Conservation (phyloP, 2,113 vertebrate genomes). For the Actenoides lindsayi region DNA sequence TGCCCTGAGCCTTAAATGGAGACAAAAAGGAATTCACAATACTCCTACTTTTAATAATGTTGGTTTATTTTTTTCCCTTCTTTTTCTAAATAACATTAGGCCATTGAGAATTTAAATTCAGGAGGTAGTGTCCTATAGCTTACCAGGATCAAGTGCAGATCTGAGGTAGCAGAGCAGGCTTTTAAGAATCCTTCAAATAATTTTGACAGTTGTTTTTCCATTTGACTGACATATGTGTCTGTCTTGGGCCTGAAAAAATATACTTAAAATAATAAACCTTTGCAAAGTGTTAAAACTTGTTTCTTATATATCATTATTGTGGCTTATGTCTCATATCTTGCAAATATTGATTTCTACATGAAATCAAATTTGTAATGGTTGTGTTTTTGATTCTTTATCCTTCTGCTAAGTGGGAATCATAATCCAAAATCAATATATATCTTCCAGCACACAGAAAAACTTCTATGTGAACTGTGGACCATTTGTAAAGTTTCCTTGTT, state of each 20-base stretch:
- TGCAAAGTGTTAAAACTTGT: background rate
- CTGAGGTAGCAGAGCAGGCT: background rate
- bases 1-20: too few relatives aligned
- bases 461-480: background rate
- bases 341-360: constrained; percentile 20
- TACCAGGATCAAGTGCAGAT: background rate
- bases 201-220: fast-evolving
- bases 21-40: background rate
- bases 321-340: background rate
- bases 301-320: background rate
- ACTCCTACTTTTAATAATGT: background rate
- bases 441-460: background rate
- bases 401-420: constrained; percentile 28
- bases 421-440: constrained; percentile 51
- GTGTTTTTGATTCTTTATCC: background rate
- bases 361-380: constrained; percentile 6
- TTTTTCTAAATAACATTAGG: background rate
- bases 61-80: background rate
- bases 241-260: background rate
- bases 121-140: background rate
- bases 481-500: background rate
- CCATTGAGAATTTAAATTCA: background rate
- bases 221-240: background rate
- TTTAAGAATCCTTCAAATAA: background rate
- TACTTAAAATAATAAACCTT: background rate